Conservation (phyloP, 2,797 vertebrate species). For the Lacerta bilineata region DNA sequence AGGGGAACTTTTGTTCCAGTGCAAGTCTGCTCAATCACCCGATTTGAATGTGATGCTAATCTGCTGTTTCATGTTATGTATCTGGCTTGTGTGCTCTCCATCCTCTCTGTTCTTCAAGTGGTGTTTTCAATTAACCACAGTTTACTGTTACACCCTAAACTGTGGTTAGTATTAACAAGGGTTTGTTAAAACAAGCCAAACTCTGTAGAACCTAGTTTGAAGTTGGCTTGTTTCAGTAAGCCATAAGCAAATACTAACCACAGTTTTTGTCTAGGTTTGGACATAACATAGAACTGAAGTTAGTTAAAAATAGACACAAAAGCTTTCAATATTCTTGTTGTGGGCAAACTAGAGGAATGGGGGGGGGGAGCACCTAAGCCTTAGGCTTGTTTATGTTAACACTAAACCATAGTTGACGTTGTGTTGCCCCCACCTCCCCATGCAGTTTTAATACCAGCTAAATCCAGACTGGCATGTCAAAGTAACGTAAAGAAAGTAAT, state of each 20-base stretch:
- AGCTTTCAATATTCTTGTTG: background rate
- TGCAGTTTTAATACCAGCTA: background rate
- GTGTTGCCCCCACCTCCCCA: background rate
- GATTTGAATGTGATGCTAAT: background rate
- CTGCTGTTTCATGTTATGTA: background rate
- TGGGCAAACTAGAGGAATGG: background rate
- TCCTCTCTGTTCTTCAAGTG: background rate
- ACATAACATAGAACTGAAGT: background rate
- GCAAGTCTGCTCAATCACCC: background rate
- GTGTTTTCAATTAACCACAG: background rate
- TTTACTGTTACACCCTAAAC: background rate
- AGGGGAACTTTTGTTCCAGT: background rate
- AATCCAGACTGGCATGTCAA: background rate
- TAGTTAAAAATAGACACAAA: background rate
- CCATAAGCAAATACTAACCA: background rate
- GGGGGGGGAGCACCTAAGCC: background rate
- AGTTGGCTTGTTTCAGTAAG: background rate
- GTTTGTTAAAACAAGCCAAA: background rate
- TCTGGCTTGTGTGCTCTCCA: background rate
- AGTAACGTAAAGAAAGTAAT: background rate
- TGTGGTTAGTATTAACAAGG: background rate
- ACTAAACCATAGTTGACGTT: background rate
- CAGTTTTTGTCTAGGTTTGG: background rate
- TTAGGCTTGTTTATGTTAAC: background rate
- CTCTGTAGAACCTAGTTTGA: background rate